Percentiles rank a stretch among this genome's conserved stretches.
Evolutionary conservation across 1,140 invertebrate species (phyloP).

Genomic region (Listronotus bonariensis): DNA sequence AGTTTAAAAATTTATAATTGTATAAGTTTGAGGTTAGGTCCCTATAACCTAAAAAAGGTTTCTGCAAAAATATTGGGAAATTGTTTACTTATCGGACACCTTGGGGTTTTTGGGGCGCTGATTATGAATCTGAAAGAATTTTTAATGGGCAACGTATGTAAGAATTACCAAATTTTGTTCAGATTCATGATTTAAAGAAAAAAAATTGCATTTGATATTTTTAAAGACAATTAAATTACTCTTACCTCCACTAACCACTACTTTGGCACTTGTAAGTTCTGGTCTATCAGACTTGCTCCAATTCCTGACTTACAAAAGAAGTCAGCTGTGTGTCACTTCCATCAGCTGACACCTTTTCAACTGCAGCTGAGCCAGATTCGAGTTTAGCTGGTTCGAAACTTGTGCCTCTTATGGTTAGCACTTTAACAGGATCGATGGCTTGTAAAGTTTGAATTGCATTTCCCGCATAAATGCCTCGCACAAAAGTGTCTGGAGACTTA

Average conservation of each 20-base stretch:
- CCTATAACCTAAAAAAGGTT: too few relatives aligned
- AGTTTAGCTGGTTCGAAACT: conserved; percentile 77
- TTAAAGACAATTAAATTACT: conserved; percentile 6
- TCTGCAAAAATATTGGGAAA: too few relatives aligned
- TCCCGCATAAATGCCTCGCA: conserved; percentile 96
- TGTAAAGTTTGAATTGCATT: conserved; percentile 94
- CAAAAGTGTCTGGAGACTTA: conserved; percentile 90
- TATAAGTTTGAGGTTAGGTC: too few relatives aligned
- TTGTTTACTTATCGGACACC: too few relatives aligned
- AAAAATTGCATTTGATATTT: too few relatives aligned
- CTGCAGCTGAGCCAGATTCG: conserved; percentile 71
- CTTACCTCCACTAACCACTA: conserved; percentile 87
- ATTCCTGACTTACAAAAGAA: conserved; percentile 86
- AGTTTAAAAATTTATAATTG: too few relatives aligned
- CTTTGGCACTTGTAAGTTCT: conserved; percentile 89
- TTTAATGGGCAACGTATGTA: too few relatives aligned
- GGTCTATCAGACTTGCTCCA: conserved; percentile 96
- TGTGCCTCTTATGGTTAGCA: conserved; percentile 91
- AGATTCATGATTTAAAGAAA: too few relatives aligned
- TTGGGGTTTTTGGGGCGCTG: too few relatives aligned
- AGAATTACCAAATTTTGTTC: too few relatives aligned
- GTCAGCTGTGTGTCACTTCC: conserved; percentile 75
- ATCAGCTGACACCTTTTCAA: conserved; percentile 73
- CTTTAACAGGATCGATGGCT: conserved; percentile 85
- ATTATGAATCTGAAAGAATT: too few relatives aligned